These are phyloP conservation scores for Botia kubotai DNA, from an alignment of 2,797 vertebrate species.

Conservation along the genomic window DNA sequence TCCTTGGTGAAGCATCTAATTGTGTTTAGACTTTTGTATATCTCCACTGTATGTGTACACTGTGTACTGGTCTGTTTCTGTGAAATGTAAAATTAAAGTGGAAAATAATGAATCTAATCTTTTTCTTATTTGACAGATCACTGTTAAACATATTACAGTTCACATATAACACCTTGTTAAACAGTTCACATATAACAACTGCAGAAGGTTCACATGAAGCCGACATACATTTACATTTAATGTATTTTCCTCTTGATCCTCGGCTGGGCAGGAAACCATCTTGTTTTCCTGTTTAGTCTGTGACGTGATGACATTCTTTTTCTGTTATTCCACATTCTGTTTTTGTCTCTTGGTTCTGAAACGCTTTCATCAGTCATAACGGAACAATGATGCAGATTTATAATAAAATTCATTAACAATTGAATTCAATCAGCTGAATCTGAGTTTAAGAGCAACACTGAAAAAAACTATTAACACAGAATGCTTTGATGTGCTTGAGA, in stretches of 20 bases:
- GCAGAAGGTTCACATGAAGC: neutral
- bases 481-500: neutral
- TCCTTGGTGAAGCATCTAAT: no score
- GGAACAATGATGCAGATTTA: neutral
- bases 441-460: neutral
- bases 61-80: no score
- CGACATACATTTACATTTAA: neutral
- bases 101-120: no score
- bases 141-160: neutral
- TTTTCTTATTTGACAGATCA: no score
- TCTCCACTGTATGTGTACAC: no score
- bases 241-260: constrained; percentile 42
- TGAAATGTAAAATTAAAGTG: no score
- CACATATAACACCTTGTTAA: neutral
- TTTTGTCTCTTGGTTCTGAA: neutral
- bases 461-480: neutral
- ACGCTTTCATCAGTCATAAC: constrained; percentile 3
- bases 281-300: constrained; percentile 84
- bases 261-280: constrained; percentile 73
- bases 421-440: neutral
- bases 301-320: constrained; percentile 66
- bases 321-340: constrained; percentile 1
- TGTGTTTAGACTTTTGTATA: no score
- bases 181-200: constrained; percentile 1
- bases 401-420: neutral